These are phyloP conservation scores for Octomys mimax DNA, from an alignment of 2,797 vertebrate species.

Conservation along the genomic window DNA sequence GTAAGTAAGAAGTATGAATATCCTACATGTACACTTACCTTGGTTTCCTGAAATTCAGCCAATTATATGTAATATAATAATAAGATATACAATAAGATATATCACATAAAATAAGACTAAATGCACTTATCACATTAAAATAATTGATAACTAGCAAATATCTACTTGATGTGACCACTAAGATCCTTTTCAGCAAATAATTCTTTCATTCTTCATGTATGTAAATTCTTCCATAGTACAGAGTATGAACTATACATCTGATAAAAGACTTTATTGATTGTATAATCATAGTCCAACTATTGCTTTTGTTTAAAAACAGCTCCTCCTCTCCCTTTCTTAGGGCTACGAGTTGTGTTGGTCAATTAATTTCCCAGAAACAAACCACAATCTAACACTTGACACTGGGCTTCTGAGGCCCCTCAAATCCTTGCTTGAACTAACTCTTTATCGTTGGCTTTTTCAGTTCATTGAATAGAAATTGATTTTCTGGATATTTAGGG, in stretches of 20 bases:
- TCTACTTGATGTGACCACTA: background rate
- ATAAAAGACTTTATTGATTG: constrained; percentile 42
- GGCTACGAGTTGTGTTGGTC: background rate
- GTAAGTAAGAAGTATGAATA: background rate
- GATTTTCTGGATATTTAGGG: constrained; percentile 57
- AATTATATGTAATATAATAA: background rate
- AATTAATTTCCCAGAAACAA: constrained; percentile 53
- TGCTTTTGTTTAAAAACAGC: constrained; percentile 62
- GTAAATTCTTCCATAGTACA: constrained; percentile 6
- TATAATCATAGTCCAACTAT: background rate
- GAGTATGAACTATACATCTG: background rate
- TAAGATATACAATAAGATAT: background rate
- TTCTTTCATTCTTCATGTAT: background rate
- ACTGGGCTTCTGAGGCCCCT: background rate
- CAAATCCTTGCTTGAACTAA: constrained; percentile 42
- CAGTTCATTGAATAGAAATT: constrained; percentile 49
- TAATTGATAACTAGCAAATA: constrained; percentile 31
- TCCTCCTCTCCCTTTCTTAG: constrained; percentile 14
- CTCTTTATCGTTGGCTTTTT: constrained; percentile 32
- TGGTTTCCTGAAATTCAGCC: background rate
- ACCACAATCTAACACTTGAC: background rate
- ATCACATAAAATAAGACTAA: background rate
- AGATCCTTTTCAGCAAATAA: constrained; percentile 21
- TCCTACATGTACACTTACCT: constrained; percentile 29
- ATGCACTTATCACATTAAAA: background rate